Evolutionary conservation across 2,888 invertebrate genomes (phyloP).

Genomic region (Heliconius ismenius): DNA sequence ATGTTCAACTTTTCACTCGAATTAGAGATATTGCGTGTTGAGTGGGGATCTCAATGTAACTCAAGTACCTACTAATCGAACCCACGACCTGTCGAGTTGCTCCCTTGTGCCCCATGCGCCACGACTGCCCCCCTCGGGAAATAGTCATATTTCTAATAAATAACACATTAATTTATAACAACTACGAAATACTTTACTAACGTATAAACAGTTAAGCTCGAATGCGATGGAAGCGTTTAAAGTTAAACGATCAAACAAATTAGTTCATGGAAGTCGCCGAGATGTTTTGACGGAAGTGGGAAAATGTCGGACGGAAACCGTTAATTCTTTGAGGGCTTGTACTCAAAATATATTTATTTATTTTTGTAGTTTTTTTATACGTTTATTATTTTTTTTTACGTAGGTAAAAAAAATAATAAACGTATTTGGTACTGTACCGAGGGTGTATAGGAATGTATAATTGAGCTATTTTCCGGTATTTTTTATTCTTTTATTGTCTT

Average conservation of each 20-base stretch:
- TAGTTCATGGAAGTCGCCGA: conserved; percentile 23
- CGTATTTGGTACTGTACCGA: no score
- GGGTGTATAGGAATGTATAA: no score
- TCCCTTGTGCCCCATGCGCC: no score
- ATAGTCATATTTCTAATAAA: neutral
- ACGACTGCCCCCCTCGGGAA: no score
- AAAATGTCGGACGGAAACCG: conserved; percentile 22
- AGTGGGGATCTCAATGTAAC: neutral
- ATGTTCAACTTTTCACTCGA: neutral
- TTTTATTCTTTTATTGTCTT: no score
- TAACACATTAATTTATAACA: neutral
- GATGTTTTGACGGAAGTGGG: conserved; percentile 27
- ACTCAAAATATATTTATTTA: conserved; percentile 13
- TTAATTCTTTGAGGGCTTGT: conserved; percentile 9
- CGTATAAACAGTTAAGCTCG: neutral
- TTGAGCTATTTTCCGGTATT: no score
- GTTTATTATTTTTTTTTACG: no score
- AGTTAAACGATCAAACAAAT: conserved; percentile 16
- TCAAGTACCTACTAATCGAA: no score
- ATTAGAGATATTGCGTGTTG: neutral
- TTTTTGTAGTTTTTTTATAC: neutral
- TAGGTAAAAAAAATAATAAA: no score
- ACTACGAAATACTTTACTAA: neutral
- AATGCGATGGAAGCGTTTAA: neutral
- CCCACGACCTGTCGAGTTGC: no score